These are phyloP conservation scores for Clepsis dumicolana DNA, from an alignment of 2,888 invertebrate genomes.

Conservation along the genomic window DNA sequence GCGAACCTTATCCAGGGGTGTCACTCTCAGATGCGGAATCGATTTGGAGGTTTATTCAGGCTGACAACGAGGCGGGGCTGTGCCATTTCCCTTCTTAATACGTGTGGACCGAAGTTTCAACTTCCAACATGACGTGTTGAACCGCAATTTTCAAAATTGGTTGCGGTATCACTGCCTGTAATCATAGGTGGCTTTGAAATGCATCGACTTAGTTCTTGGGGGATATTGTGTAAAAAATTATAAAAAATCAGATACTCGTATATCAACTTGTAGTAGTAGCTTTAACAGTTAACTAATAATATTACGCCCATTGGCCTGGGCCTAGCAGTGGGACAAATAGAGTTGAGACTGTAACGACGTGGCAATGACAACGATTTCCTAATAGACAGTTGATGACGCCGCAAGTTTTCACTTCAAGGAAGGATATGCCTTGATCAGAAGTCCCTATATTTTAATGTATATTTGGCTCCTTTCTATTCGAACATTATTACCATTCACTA, in stretches of 20 bases:
- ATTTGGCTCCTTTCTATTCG: no score
- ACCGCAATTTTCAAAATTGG: constrained; percentile 36
- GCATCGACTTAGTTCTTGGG: neutral
- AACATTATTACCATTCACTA: neutral
- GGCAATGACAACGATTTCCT: no score
- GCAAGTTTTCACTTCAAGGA: no score
- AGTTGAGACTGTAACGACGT: no score
- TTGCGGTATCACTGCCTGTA: constrained; percentile 17
- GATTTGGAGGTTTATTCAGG: constrained; percentile 84
- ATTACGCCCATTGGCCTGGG: no score
- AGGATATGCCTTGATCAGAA: no score
- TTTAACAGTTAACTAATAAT: no score
- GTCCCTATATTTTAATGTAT: no score
- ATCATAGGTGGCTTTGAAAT: constrained; percentile 27
- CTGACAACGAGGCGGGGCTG: constrained; percentile 79
- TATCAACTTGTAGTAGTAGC: no score
- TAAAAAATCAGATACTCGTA: no score
- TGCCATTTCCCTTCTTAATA: constrained; percentile 62
- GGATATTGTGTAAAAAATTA: neutral
- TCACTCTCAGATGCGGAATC: constrained; percentile 83
- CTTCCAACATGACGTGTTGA: constrained; percentile 42
- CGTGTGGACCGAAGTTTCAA: constrained; percentile 55
- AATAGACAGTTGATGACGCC: no score
- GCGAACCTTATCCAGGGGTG: constrained; percentile 75
- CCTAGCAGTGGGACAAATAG: no score